A percentile compares a stretch with the other conserved stretches of the same genome.
Conservation (phyloP, 1,140 invertebrate species). For the Scaptomyza graminum region DNA sequence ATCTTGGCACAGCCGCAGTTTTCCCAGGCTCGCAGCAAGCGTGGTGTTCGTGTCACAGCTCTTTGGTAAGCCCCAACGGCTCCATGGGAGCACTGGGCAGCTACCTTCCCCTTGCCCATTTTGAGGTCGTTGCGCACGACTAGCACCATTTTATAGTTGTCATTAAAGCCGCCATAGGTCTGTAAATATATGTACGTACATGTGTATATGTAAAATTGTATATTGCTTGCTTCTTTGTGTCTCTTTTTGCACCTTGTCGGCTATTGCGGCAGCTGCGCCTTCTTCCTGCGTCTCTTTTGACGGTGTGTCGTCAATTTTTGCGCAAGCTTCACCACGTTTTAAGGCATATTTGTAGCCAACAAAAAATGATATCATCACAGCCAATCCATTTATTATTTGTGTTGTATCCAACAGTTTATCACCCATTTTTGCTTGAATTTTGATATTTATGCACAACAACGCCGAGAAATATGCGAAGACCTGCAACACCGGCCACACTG, state of each 20-base stretch:
- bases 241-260: conserved; percentile 51
- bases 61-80: conserved; percentile 92
- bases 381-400: conserved; percentile 81
- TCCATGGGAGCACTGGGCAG: conserved; percentile 96
- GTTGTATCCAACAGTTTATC: conserved; percentile 76
- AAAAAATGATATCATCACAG: conserved; percentile 82
- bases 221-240: neutral
- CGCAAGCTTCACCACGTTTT: conserved; percentile 60
- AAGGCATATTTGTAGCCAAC: conserved; percentile 82
- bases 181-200: conserved; percentile 13
- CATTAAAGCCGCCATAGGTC: conserved; percentile 79
- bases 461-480: conserved; percentile 12
- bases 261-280: conserved; percentile 34
- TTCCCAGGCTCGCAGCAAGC: conserved; percentile 90
- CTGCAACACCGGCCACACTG: conserved; percentile 21
- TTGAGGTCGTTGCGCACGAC: conserved; percentile 95
- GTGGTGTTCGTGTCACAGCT: conserved; percentile 86
- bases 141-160: conserved; percentile 91
- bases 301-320: conserved; percentile 46
- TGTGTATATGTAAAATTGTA: neutral
- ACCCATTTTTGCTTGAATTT: conserved; percentile 55
- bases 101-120: conserved; percentile 97
- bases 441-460: conserved; percentile 22
- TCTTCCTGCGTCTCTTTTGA: conserved; percentile 18
- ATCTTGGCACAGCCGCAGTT: conserved; percentile 92